phyloP scores from a whole-genome alignment of 1,140 invertebrate species.

The Mycetomoellerius zeteki region DNA sequence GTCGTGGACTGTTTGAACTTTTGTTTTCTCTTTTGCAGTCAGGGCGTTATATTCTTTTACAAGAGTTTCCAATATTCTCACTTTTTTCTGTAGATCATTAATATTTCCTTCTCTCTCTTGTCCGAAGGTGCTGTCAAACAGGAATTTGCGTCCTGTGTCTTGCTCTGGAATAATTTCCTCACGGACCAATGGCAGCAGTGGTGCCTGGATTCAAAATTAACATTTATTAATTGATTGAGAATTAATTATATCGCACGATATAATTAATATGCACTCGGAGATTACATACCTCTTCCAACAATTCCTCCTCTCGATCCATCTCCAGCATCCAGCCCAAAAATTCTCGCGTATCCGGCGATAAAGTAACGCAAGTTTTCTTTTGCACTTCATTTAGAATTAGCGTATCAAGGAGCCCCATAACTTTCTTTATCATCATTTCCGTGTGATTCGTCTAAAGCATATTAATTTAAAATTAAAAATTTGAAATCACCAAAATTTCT shows the following conservation, averaged over 20 bases:
- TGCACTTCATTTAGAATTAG: constrained; percentile 76
- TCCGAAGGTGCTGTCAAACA: constrained; percentile 51
- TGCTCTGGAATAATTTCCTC: not conserved
- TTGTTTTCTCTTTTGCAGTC: constrained; percentile 73
- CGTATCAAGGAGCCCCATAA: constrained; percentile 74
- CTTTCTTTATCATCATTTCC: constrained; percentile 68
- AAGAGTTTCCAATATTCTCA: constrained; percentile 71
- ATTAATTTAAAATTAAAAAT: not conserved
- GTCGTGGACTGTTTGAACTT: constrained; percentile 74
- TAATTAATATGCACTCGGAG: not conserved
- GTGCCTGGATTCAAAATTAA: constrained; percentile 40
- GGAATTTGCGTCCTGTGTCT: constrained; percentile 60
- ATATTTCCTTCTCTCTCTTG: constrained; percentile 19
- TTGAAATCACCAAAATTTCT: not conserved
- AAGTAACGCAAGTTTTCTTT: constrained; percentile 72
- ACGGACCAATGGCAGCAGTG: constrained; percentile 50
- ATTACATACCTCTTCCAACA: constrained; percentile 42
- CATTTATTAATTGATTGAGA: not conserved
- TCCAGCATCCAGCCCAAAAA: constrained; percentile 77
- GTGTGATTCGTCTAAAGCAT: constrained; percentile 73
- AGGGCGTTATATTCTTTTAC: constrained; percentile 76
- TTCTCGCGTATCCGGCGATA: constrained; percentile 71
- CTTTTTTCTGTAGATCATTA: constrained; percentile 71
- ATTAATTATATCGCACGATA: not conserved
- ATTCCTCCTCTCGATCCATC: not conserved